These are phyloP conservation scores for Dryobota labecula DNA, from an alignment of 2,888 invertebrate genomes.

Conservation along the genomic window DNA sequence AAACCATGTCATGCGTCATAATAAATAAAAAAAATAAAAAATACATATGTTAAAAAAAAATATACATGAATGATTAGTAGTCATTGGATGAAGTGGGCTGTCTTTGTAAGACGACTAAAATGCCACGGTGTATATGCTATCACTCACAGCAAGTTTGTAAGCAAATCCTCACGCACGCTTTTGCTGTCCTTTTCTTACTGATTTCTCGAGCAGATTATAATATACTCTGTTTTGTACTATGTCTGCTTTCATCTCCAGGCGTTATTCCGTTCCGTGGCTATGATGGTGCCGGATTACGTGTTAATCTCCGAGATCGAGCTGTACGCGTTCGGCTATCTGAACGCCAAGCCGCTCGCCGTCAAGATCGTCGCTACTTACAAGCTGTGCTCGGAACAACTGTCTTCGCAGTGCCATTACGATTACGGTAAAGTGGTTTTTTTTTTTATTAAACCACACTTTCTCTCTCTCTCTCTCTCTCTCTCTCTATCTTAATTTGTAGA, in stretches of 20 bases:
- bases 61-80: too few relatives aligned
- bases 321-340: slow-evolving; percentile 97
- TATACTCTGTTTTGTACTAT: background rate
- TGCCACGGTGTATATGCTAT: too few relatives aligned
- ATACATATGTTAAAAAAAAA: too few relatives aligned
- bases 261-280: slow-evolving; percentile 97
- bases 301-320: slow-evolving; percentile 98
- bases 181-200: background rate
- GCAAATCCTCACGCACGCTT: background rate
- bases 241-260: slow-evolving; percentile 87
- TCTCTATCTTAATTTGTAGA: too few relatives aligned
- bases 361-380: slow-evolving; percentile 98
- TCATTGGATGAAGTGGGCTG: too few relatives aligned
- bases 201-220: background rate
- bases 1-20: too few relatives aligned
- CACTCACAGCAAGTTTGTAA: background rate
- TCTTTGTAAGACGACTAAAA: too few relatives aligned
- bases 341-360: slow-evolving; percentile 96
- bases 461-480: too few relatives aligned
- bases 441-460: too few relatives aligned
- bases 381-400: slow-evolving; percentile 97
- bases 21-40: too few relatives aligned
- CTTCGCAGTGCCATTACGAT: slow-evolving; percentile 98
- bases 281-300: slow-evolving; percentile 99
- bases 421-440: slow-evolving; percentile 93